Percentiles rank a stretch among this genome's conserved stretches.
These are phyloP conservation scores for Palythoa caribaeorum DNA, from an alignment of 92 coral and sea anemone genomes.

Conservation along the genomic window DNA sequence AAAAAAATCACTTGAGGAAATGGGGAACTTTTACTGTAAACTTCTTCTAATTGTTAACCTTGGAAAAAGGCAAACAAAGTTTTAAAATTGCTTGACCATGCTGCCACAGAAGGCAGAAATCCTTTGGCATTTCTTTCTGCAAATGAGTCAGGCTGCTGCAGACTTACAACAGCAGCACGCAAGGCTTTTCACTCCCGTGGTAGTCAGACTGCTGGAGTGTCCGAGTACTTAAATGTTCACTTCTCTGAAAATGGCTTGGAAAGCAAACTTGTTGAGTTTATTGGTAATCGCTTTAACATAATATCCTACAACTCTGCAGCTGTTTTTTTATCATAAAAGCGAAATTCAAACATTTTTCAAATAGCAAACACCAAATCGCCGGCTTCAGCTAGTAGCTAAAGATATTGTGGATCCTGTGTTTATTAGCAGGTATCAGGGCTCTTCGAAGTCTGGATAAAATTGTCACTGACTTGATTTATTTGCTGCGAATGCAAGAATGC, in stretches of 20 bases:
- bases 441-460: conserved; percentile 47
- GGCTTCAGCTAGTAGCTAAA: conserved; percentile 39
- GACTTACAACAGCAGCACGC: conserved; percentile 51
- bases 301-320: conserved; percentile 50
- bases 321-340: conserved; percentile 40
- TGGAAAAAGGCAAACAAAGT: conserved; percentile 53
- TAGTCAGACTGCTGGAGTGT: conserved; percentile 42
- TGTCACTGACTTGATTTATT: conserved; percentile 54
- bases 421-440: conserved; percentile 50
- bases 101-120: conserved; percentile 52
- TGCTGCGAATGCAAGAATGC: conserved; percentile 48
- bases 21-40: conserved; percentile 62
- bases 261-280: conserved; percentile 57
- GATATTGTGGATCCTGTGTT: conserved; percentile 43
- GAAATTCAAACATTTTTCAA: conserved; percentile 15
- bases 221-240: conserved; percentile 25
- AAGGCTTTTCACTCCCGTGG: conserved; percentile 49
- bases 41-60: conserved; percentile 50
- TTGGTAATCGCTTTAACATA: conserved; percentile 51
- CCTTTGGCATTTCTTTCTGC: conserved; percentile 28
- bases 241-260: conserved; percentile 28
- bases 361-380: conserved; percentile 46
- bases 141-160: conserved; percentile 46
- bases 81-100: conserved; percentile 52
- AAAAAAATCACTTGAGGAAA: conserved; percentile 33